These are phyloP conservation scores for Cynopterus brachyotis DNA, from an alignment of 2,113 vertebrate species.

Conservation along the genomic window DNA sequence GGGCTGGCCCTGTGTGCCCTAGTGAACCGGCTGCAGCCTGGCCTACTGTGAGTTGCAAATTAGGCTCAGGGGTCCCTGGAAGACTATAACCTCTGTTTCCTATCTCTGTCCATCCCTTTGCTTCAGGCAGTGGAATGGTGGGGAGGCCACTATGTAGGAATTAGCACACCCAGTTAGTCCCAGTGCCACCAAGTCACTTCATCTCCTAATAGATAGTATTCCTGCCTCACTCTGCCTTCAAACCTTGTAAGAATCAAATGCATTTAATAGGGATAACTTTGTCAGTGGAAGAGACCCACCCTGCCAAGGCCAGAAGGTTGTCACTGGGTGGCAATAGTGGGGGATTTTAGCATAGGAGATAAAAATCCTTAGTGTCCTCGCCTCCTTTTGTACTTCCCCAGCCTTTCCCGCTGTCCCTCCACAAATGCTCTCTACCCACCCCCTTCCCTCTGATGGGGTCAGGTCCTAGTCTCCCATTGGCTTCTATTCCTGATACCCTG, in stretches of 20 bases:
- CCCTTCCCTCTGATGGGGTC: accelerated
- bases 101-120: background rate
- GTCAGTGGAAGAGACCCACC: background rate
- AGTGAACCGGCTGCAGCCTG: conserved; percentile 89
- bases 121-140: background rate
- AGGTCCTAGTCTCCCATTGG: background rate
- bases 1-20: conserved; percentile 93
- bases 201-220: background rate
- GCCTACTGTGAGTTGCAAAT: conserved; percentile 88
- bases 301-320: background rate
- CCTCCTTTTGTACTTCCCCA: background rate
- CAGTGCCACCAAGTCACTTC: background rate
- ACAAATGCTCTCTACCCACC: background rate
- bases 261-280: background rate
- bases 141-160: background rate
- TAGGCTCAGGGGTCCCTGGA: background rate
- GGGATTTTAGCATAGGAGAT: background rate
- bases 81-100: background rate
- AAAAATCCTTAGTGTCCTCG: background rate
- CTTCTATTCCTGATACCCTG: background rate
- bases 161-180: background rate
- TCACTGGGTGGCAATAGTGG: background rate
- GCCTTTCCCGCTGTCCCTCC: accelerated
- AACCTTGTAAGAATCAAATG: background rate
- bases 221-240: background rate